phyloP scores from a whole-genome alignment of 2,797 vertebrate genomes.

The Cyprinodon diabolis region DNA sequence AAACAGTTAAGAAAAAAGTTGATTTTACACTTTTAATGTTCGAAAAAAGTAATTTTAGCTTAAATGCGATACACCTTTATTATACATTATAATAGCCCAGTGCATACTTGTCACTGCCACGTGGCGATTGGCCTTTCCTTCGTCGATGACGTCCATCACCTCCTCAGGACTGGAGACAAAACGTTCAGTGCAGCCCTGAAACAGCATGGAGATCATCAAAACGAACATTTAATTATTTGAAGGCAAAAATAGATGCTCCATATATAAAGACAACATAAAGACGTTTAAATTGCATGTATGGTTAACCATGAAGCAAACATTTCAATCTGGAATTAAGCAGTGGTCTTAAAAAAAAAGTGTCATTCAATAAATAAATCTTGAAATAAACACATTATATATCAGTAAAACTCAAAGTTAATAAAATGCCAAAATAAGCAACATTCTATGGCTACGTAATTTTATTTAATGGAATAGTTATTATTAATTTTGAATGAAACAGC shows the following conservation, averaged over 20 bases:
- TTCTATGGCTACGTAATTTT: no score
- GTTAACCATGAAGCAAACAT: no score
- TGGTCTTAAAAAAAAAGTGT: neutral
- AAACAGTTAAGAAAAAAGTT: neutral
- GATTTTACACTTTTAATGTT: neutral
- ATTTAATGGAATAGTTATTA: no score
- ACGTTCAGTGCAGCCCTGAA: slow-evolving; percentile 89
- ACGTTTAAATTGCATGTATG: no score
- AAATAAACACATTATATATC: no score
- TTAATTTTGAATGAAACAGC: no score
- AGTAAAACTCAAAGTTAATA: no score
- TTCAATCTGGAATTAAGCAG: no score
- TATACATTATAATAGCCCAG: neutral
- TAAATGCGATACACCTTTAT: neutral
- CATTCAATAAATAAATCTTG: no score
- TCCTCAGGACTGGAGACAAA: slow-evolving; percentile 95
- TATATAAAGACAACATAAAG: no score
- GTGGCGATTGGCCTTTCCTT: slow-evolving; percentile 91
- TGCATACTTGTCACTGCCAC: slow-evolving; percentile 93
- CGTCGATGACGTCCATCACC: slow-evolving; percentile 95
- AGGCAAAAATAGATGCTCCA: neutral
- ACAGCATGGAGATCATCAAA: neutral
- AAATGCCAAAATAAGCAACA: no score
- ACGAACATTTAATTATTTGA: neutral
- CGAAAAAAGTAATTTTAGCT: neutral